A percentile compares a stretch with the other conserved stretches of the same genome.
Evolutionary conservation across 2,888 invertebrate genomes (phyloP).

Genomic region (Pollenia amentaria): DNA sequence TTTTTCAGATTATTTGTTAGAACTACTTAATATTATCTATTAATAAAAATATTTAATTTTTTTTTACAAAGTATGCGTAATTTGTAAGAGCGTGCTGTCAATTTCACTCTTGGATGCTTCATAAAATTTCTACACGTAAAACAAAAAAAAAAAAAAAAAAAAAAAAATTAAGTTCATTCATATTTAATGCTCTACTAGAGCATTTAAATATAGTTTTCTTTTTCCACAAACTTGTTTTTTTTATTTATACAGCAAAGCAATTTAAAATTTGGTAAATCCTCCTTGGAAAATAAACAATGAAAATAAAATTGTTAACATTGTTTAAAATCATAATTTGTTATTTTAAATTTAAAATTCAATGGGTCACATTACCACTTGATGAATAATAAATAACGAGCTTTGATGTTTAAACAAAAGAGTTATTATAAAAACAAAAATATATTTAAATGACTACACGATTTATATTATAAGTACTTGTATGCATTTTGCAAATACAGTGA

Average conservation of each 20-base stretch:
- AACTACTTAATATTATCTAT: too few species aligned
- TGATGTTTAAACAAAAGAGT: slow-evolving; percentile 22
- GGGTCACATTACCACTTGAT: slow-evolving; percentile 51
- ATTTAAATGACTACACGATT: slow-evolving; percentile 5
- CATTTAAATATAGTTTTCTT: slow-evolving; percentile 61
- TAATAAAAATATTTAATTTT: neutral
- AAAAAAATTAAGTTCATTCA: slow-evolving; percentile 44
- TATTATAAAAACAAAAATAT: neutral
- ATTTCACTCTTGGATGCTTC: slow-evolving; percentile 62
- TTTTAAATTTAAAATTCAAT: slow-evolving; percentile 29
- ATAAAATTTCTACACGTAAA: slow-evolving; percentile 28
- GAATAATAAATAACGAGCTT: slow-evolving; percentile 35
- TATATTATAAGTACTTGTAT: neutral
- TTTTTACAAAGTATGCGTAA: neutral
- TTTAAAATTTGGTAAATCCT: slow-evolving; percentile 10
- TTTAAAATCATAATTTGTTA: slow-evolving; percentile 26
- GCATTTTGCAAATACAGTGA: too few species aligned
- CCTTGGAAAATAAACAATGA: neutral
- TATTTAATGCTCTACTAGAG: slow-evolving; percentile 70
- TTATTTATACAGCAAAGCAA: neutral
- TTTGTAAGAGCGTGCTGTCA: slow-evolving; percentile 49
- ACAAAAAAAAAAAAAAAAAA: slow-evolving; percentile 36
- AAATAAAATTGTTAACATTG: neutral
- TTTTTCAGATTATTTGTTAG: too few species aligned
- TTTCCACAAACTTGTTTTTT: neutral